Percentiles rank a stretch among this genome's conserved stretches.
Evolutionary conservation across 2,797 vertebrate genomes (phyloP).

Genomic region (Coreius guichenoti): DNA sequence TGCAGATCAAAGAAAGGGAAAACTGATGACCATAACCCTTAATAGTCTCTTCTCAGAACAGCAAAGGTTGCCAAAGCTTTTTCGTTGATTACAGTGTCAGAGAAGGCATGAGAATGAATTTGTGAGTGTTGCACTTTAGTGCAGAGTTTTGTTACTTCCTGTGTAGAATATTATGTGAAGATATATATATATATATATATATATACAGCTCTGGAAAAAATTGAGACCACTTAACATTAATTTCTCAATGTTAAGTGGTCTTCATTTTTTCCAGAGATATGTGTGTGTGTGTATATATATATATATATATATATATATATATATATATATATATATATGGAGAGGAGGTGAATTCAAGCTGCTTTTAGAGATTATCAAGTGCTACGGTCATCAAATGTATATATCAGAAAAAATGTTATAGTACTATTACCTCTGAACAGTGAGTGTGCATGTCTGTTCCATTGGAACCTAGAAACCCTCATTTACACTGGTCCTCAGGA

Average conservation of each 20-base stretch:
- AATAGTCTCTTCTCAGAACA: conserved; percentile 61
- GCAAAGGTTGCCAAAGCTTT: conserved; percentile 49
- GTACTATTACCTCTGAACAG: conserved; percentile 64
- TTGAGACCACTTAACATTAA: too few species aligned
- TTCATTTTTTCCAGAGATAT: too few species aligned
- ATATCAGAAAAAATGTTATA: conserved; percentile 44
- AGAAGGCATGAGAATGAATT: conserved; percentile 35
- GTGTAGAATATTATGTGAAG: conserved; percentile 63
- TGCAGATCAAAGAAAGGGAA: conserved; percentile 48
- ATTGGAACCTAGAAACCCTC: conserved; percentile 58
- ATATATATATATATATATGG: conserved; percentile 8
- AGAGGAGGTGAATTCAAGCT: conserved; percentile 33
- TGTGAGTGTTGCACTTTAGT: conserved; percentile 59
- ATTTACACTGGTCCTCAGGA: conserved; percentile 67
- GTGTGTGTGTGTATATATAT: too few species aligned
- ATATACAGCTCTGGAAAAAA: too few species aligned
- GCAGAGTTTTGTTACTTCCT: conserved; percentile 62
- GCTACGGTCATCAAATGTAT: conserved; percentile 57
- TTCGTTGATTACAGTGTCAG: conserved; percentile 41
- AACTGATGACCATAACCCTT: conserved; percentile 68
- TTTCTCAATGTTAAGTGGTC: too few species aligned
- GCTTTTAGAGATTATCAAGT: conserved; percentile 57
- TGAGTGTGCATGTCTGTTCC: conserved; percentile 52
- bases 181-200: not conserved
- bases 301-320: not conserved